Evolutionary conservation across 2,888 invertebrate genomes (phyloP).

Genomic region (Creontiades dilutus): DNA sequence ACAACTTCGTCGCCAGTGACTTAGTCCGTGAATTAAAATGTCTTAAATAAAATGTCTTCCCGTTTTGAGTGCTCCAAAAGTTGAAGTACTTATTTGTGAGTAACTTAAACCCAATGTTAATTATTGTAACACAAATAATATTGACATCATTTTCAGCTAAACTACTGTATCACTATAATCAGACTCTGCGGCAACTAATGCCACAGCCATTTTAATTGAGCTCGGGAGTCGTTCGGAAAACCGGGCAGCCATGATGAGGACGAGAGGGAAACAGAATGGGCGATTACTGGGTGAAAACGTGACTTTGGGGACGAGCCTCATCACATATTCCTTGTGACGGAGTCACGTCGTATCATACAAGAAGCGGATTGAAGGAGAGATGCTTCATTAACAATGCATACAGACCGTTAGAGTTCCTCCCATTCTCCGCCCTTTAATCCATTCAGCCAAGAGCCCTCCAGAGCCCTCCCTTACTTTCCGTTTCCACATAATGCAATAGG

Average conservation of each 20-base stretch:
- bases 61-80: too few species aligned
- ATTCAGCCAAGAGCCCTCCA: not conserved
- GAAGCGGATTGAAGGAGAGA: constrained; percentile 45
- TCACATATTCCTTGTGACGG: constrained; percentile 40
- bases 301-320: constrained; percentile 34
- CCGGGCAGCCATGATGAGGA: constrained; percentile 25
- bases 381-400: constrained; percentile 46
- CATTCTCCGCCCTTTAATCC: not conserved
- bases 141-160: too few species aligned
- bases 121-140: too few species aligned
- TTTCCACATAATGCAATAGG: not conserved
- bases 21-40: too few species aligned
- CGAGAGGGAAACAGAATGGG: constrained; percentile 22
- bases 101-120: too few species aligned
- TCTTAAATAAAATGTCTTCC: too few species aligned
- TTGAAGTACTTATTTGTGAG: too few species aligned
- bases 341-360: constrained; percentile 36
- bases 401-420: constrained; percentile 38
- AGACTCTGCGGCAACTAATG: not conserved
- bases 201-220: not conserved
- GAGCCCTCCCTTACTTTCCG: not conserved
- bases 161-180: not conserved
- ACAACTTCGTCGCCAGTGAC: too few species aligned
- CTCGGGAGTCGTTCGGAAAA: not conserved
- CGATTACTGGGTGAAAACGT: constrained; percentile 43